These are phyloP conservation scores for Xerus inauris DNA, from an alignment of 2,113 vertebrate species.

Conservation along the genomic window DNA sequence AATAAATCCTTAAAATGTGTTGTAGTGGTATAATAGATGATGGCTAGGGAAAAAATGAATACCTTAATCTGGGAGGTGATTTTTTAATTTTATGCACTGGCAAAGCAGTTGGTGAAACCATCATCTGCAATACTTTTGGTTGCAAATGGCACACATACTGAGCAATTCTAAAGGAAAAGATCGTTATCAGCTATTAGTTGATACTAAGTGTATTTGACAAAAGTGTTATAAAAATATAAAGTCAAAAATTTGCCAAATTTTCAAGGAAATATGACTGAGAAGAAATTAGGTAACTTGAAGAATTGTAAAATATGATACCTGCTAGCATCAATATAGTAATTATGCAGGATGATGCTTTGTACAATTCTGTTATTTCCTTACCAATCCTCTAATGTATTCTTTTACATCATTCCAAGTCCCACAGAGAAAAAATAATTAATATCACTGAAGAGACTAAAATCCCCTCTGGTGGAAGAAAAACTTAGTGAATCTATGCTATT, in stretches of 20 bases:
- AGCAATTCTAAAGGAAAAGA: neutral
- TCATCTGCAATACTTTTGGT: neutral
- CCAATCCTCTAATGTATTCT: neutral
- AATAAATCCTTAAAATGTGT: neutral
- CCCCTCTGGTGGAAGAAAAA: neutral
- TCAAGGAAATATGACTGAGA: neutral
- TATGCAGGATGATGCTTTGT: neutral
- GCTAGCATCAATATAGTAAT: neutral
- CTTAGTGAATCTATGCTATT: neutral
- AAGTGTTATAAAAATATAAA: neutral
- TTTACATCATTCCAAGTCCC: neutral
- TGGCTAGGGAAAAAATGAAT: neutral
- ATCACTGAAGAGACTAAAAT: neutral
- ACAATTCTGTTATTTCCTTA: neutral
- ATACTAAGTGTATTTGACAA: neutral
- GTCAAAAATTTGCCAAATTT: neutral
- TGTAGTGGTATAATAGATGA: neutral
- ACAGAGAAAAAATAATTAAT: neutral
- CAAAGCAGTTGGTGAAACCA: neutral
- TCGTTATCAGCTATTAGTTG: too few relatives aligned
- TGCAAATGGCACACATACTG: too few relatives aligned
- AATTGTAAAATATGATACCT: neutral
- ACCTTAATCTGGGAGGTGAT: neutral
- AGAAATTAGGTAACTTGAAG: neutral
- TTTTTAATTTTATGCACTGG: neutral